Evolutionary conservation across 2,797 vertebrate genomes (phyloP), one percentile per base, ranked within the genome.

Genomic region (Helarctos malayanus): DNA sequence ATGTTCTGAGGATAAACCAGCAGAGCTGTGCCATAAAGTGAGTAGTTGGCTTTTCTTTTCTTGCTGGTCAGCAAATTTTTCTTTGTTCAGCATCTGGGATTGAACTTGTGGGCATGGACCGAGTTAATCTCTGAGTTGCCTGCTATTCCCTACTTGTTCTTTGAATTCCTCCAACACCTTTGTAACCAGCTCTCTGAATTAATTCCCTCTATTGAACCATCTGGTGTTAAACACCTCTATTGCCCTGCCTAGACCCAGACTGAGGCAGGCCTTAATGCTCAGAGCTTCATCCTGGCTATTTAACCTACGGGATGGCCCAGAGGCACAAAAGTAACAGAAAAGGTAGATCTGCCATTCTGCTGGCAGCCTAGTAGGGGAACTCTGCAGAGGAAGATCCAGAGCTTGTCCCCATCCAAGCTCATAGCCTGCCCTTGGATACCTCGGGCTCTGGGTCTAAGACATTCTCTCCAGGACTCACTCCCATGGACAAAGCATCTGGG

Each of bases 301-400:
- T 79, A 68, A 41, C 32, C 38, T 85, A 38, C 52, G 16, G 52
- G 23, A 18, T 75, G 49, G 7, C 69, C 19, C n/a, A 73, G 25
- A 89, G 84, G 49, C 56, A 88, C 56, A 91, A 85, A 71, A 52
- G 71, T 45, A 81, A 76, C 45, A 71, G 45, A 79, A 86, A 82
- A 82, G 78, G 76, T 91, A 91, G 45, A 41, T 63, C 12, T 21
- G 5, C 41, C 47, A 13, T 16, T 61, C 38, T 59, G 19, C 75
- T 73, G 10, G 61, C 56, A 79, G 65, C 11, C n/a, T 59, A 21
- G 27, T n/a, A 3, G 52, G 13, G 54, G 18, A 29, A 8, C 27
- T 35, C 71, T 88, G 38, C 25, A 41, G 69, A 81, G 65, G 35
- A 71, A 81, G 52, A 81, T 35, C 47, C 82, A 71, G 59, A 47